phyloP scores from a whole-genome alignment of 2,113 vertebrate genomes.

The Carlito syrichta region DNA sequence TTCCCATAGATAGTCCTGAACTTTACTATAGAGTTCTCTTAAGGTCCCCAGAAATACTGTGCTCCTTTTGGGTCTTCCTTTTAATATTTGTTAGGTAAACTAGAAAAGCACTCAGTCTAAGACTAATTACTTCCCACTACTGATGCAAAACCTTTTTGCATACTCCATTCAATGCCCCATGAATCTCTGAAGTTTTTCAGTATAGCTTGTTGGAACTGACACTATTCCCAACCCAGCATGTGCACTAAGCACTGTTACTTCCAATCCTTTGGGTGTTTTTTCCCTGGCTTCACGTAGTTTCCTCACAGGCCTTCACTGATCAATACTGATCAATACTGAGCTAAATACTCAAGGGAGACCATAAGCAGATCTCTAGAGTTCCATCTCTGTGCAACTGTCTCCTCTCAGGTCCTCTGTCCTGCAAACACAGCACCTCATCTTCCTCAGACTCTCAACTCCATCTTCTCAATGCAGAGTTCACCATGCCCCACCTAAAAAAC shows the following conservation, averaged over 20 bases:
- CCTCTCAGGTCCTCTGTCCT: not conserved
- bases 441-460: not conserved
- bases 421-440: not conserved
- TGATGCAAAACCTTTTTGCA: not conserved
- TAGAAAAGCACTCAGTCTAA: not conserved
- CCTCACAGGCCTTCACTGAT: fast-evolving
- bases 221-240: fast-evolving
- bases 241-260: fast-evolving
- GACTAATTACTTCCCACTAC: not conserved
- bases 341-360: not conserved
- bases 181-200: not conserved
- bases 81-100: not conserved
- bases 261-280: not conserved
- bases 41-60: not conserved
- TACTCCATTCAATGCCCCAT: fast-evolving
- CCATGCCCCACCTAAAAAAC: too few relatives aligned
- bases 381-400: not conserved
- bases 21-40: not conserved
- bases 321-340: too few relatives aligned
- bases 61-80: not conserved
- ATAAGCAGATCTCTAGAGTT: not conserved
- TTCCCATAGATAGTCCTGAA: not conserved
- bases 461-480: not conserved
- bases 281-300: too few relatives aligned
- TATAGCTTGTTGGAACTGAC: not conserved